Evolutionary conservation across 1,140 invertebrate species (phyloP).

Genomic region (Notospermus geniculatus): DNA sequence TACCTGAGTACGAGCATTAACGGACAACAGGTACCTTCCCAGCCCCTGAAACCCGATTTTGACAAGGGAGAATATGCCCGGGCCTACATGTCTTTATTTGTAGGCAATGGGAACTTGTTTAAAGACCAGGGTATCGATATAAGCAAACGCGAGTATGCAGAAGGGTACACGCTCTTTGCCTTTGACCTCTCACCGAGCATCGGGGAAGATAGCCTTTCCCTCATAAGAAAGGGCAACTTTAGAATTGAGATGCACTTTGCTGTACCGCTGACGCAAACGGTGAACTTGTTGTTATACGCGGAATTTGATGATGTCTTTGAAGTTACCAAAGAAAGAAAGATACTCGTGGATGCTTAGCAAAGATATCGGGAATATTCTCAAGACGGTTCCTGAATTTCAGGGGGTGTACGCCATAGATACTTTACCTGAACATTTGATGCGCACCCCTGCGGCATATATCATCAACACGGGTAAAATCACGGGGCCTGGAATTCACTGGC

Average conservation of each 20-base stretch:
- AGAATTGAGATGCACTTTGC: conserved; percentile 1
- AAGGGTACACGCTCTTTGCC: background rate
- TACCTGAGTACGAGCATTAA: background rate
- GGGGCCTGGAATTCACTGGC: background rate
- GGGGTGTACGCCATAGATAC: conserved; percentile 1
- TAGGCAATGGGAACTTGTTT: background rate
- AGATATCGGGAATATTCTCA: background rate
- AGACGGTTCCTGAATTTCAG: background rate
- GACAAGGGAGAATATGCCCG: background rate
- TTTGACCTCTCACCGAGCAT: background rate
- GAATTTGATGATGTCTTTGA: conserved; percentile 7
- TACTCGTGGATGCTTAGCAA: background rate
- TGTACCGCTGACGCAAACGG: background rate
- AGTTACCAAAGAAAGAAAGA: background rate
- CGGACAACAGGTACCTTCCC: background rate
- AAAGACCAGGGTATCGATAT: background rate
- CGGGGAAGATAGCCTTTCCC: background rate
- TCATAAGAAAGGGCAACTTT: conserved; percentile 4
- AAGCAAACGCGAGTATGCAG: conserved; percentile 1
- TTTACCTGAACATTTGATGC: background rate
- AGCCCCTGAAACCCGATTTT: background rate
- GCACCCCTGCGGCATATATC: background rate
- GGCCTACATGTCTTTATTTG: background rate
- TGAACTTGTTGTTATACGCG: conserved; percentile 5
- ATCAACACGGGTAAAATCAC: background rate